A percentile compares a stretch with the other conserved stretches of the same genome.
Evolutionary conservation across 1,140 invertebrate genomes (phyloP).

Genomic region (Penaeus japonicus): DNA sequence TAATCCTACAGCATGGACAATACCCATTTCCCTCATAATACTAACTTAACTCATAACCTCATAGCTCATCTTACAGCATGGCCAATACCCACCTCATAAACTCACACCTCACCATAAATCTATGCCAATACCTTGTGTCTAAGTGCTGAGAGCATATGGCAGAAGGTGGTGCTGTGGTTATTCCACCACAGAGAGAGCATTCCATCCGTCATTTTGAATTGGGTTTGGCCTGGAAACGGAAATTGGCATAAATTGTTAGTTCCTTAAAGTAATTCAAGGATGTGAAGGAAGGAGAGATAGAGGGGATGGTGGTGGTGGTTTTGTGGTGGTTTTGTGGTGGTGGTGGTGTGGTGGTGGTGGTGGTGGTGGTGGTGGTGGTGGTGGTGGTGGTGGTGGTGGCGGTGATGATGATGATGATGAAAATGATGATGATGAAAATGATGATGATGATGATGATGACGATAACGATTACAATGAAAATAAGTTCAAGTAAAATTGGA

Average conservation of each 20-base stretch:
- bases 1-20: too few relatives aligned
- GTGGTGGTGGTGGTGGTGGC: background rate
- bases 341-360: too few relatives aligned
- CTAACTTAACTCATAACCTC: constrained; percentile 58
- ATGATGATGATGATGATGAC: background rate
- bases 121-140: constrained; percentile 65
- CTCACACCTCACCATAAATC: too few relatives aligned
- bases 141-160: constrained; percentile 47
- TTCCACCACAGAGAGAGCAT: constrained; percentile 54
- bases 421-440: background rate
- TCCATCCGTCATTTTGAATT: constrained; percentile 31
- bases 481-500: too few relatives aligned
- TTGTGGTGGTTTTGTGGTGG: too few relatives aligned
- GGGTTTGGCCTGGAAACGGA: background rate
- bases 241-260: background rate
- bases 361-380: too few relatives aligned
- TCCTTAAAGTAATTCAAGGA: too few relatives aligned
- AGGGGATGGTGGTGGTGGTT: background rate
- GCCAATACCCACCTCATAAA: too few relatives aligned
- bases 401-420: background rate
- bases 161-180: constrained; percentile 56
- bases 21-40: too few relatives aligned
- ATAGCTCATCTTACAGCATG: too few relatives aligned
- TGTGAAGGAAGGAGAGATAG: too few relatives aligned
- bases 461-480: background rate